Conservation (phyloP, 2,888 invertebrate genomes). For the Troilus luridus region DNA sequence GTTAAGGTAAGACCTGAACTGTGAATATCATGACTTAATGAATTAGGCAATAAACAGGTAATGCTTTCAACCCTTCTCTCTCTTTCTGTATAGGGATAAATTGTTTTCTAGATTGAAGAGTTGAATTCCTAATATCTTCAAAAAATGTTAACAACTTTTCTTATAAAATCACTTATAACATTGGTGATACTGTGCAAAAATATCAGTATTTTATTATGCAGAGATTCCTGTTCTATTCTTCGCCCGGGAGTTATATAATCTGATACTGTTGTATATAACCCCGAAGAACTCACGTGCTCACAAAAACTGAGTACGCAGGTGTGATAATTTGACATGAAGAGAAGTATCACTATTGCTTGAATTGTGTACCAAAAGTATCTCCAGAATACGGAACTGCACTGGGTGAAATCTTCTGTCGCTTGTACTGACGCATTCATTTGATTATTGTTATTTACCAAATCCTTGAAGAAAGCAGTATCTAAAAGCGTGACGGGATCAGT, state of each 20-base stretch:
- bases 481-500: conserved; percentile 43
- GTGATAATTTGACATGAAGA: conserved; percentile 28
- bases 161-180: neutral
- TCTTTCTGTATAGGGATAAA: neutral
- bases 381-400: neutral
- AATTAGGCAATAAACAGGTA: neutral
- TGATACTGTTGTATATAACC: neutral
- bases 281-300: neutral
- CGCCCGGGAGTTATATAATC: neutral
- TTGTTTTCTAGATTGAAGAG: neutral
- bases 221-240: neutral
- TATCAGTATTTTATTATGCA: neutral
- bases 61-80: neutral
- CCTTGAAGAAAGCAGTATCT: conserved; percentile 2
- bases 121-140: neutral
- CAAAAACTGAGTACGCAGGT: conserved; percentile 21
- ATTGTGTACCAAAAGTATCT: conserved; percentile 22
- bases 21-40: neutral
- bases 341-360: conserved; percentile 14
- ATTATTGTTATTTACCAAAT: conserved; percentile 53
- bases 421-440: neutral
- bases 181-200: neutral
- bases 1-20: neutral
- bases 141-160: neutral
- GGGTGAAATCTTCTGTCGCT: neutral